Percentiles rank a stretch among this genome's conserved stretches.
These are phyloP conservation scores for Xiphorhynchus erythropygius DNA, from an alignment of 2,797 vertebrate species.

Conservation along the genomic window DNA sequence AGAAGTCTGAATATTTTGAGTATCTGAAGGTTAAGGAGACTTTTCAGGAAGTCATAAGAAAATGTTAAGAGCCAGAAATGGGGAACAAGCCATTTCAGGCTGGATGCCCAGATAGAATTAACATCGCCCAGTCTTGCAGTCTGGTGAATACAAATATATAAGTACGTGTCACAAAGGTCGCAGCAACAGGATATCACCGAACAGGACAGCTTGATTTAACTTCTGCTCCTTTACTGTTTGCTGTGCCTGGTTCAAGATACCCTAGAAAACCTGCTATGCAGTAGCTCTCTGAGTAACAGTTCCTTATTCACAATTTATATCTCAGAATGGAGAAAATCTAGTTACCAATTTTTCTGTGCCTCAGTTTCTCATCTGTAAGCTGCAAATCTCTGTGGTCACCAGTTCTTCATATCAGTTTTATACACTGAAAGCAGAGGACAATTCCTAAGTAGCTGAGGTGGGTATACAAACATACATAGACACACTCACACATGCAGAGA, in stretches of 20 bases:
- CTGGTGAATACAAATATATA: neutral
- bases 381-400: neutral
- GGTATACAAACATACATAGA: neutral
- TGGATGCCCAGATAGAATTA: neutral
- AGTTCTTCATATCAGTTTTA: neutral
- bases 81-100: neutral
- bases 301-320: neutral
- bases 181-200: neutral
- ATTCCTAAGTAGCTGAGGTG: neutral
- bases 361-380: neutral
- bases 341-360: neutral
- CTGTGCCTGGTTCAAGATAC: neutral
- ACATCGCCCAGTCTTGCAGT: neutral
- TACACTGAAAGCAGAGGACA: neutral
- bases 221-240: neutral
- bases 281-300: neutral
- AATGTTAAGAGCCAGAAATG: neutral
- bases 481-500: neutral
- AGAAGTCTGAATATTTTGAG: neutral
- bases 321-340: neutral
- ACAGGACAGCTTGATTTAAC: neutral
- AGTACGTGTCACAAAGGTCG: neutral
- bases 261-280: neutral
- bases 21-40: neutral
- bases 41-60: neutral